Conservation (phyloP, 1,140 invertebrate species). For the Spodoptera litura region DNA sequence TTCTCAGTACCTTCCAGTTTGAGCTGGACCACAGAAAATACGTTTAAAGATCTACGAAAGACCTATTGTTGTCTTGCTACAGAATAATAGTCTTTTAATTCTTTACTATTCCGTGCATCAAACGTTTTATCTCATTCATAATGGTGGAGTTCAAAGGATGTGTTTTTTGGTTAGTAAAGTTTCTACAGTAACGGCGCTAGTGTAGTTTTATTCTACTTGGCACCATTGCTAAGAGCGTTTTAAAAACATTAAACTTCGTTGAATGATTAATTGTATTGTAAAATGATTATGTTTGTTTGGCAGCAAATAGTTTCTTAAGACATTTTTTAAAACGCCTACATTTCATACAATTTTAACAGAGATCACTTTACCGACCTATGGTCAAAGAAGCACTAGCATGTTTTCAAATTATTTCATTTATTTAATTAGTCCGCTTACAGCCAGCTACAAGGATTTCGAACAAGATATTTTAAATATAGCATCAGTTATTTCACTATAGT, state of each 20-base stretch:
- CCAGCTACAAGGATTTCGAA: conserved; percentile 14
- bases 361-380: conserved; percentile 26
- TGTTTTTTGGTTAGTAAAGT: too few relatives aligned
- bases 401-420: not conserved
- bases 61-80: too few relatives aligned
- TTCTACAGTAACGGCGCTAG: too few relatives aligned
- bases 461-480: conserved; percentile 16
- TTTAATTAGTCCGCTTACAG: not conserved
- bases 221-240: too few relatives aligned
- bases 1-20: too few relatives aligned
- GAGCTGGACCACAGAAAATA: too few relatives aligned
- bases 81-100: not conserved
- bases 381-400: not conserved
- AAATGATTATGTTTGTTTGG: conserved; percentile 47
- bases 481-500: conserved; percentile 1
- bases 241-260: not conserved
- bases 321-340: not conserved
- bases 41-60: too few relatives aligned
- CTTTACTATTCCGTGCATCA: too few relatives aligned
- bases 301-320: conserved; percentile 24
- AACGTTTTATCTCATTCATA: too few relatives aligned
- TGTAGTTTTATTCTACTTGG: too few relatives aligned
- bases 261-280: conserved; percentile 4
- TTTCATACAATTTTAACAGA: conserved; percentile 17
- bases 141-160: too few relatives aligned